Conservation (phyloP, 2,797 vertebrate species). For the Microhierax caerulescens region DNA sequence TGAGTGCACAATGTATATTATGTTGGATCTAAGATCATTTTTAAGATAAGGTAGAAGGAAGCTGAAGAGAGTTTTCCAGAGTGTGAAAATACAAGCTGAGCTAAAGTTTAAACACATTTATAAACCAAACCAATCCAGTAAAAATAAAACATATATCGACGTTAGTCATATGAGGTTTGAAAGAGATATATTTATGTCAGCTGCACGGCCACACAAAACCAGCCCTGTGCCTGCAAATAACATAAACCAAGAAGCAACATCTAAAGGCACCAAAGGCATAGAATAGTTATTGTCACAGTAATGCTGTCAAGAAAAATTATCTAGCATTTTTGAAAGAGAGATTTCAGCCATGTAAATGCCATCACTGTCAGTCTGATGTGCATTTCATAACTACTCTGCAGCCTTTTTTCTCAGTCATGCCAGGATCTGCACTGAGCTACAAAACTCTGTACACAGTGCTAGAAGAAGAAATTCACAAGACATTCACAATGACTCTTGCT, state of each 20-base stretch:
- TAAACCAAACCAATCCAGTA: neutral
- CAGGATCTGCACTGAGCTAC: neutral
- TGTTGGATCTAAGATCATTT: neutral
- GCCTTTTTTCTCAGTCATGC: constrained; percentile 2
- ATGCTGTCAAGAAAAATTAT: constrained; percentile 21
- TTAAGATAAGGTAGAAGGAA: neutral
- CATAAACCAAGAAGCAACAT: neutral
- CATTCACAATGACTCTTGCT: neutral
- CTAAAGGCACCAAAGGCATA: neutral
- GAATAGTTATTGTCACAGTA: constrained; percentile 13
- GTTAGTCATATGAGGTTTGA: neutral
- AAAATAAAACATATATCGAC: constrained; percentile 32
- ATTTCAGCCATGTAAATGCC: constrained; percentile 40
- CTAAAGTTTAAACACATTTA: neutral
- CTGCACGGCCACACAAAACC: neutral
- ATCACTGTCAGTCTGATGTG: constrained; percentile 42
- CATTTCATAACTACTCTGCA: constrained; percentile 13
- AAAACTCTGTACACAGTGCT: neutral
- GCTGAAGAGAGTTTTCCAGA: neutral
- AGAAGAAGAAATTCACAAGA: neutral
- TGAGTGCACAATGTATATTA: neutral
- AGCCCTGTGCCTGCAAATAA: constrained; percentile 24
- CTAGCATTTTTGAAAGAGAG: neutral
- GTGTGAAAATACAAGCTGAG: neutral
- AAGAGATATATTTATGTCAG: constrained; percentile 32